These are phyloP conservation scores for Apostichopus parvimensis DNA, from an alignment of 35 echinoderm and acorn worm species.

Conservation along the genomic window DNA sequence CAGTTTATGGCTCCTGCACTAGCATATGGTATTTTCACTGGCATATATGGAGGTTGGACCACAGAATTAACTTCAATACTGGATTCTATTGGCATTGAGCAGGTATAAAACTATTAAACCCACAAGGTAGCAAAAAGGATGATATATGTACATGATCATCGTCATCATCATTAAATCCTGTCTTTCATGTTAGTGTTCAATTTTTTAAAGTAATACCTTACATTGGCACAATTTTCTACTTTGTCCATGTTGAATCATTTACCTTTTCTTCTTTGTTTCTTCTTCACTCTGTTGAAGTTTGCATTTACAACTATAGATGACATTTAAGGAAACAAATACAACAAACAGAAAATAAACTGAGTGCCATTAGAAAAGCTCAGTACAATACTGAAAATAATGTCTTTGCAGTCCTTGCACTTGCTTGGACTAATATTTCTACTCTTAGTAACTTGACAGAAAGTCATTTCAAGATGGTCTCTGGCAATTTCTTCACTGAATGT, in stretches of 20 bases:
- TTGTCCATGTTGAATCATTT: not conserved
- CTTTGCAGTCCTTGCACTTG: conserved; percentile 4
- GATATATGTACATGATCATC: no score
- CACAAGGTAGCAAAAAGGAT: no score
- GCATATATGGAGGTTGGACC: conserved; percentile 63
- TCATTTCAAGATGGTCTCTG: not conserved
- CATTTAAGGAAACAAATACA: not conserved
- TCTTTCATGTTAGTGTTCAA: no score
- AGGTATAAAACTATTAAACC: not conserved
- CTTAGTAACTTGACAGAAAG: conserved; percentile 14
- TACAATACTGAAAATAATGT: conserved; percentile 15
- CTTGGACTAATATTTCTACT: conserved; percentile 14
- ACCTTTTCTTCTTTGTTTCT: conserved; percentile 14
- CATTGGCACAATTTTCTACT: no score
- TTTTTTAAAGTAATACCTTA: no score
- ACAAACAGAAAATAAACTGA: conserved; percentile 9
- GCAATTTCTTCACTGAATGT: no score
- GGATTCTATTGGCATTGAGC: not conserved
- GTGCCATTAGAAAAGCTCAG: conserved; percentile 13
- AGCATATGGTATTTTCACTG: conserved; percentile 62
- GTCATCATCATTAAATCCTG: no score
- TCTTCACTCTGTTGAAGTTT: conserved; percentile 14
- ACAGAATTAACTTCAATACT: conserved; percentile 66
- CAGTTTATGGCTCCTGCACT: conserved; percentile 69
- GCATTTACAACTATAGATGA: conserved; percentile 7